Conservation (phyloP, 2,113 vertebrate genomes). For the Ctenodactylus gundi region DNA sequence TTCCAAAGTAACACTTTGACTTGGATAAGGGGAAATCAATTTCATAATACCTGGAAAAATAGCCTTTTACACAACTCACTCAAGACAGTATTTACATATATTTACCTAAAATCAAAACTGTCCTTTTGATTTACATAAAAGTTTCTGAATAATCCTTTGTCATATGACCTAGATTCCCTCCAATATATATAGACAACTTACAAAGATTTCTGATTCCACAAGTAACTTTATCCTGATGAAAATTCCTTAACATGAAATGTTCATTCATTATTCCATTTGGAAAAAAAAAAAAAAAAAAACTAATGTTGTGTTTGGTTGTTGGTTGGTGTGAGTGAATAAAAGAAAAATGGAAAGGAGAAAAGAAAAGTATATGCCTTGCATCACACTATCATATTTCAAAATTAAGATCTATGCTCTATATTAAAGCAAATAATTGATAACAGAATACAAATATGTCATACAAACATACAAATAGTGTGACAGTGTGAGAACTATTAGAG, state of each 20-base stretch:
- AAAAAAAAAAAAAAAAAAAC: conserved; percentile 8
- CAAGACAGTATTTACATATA: neutral
- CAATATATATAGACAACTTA: neutral
- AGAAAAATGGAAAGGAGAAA: neutral
- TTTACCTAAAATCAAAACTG: neutral
- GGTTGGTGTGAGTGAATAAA: neutral
- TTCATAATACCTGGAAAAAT: neutral
- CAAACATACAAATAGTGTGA: neutral
- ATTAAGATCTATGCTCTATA: neutral
- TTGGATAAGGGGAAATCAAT: neutral
- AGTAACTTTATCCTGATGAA: neutral
- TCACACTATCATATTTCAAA: conserved; percentile 14
- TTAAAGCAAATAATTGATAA: conserved; percentile 52
- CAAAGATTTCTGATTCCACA: neutral
- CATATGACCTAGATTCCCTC: neutral
- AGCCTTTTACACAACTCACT: neutral
- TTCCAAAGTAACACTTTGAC: neutral
- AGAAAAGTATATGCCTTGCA: neutral
- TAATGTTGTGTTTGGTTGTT: too few relatives aligned
- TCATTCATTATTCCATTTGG: neutral
- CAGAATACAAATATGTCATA: too few relatives aligned
- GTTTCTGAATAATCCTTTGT: neutral
- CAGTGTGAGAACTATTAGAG: neutral
- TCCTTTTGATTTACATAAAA: neutral
- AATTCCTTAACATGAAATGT: neutral